Base-by-base conservation (phyloP, 2,888 invertebrate genomes). In the Ctenicera cuprea region DNA sequence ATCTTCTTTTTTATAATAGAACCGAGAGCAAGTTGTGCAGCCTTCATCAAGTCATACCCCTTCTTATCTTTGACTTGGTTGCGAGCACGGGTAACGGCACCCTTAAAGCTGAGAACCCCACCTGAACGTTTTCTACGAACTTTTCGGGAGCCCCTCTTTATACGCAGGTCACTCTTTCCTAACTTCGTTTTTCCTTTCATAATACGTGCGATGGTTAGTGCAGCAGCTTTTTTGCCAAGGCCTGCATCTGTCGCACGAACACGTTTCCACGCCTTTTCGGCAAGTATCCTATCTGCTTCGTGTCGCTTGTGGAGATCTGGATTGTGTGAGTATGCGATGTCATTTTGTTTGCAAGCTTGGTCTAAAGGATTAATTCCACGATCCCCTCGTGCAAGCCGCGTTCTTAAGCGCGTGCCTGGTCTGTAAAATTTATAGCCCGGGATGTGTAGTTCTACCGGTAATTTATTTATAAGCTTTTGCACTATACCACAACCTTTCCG, bases 161-260 rank as follows among this genome's bases (percentile, higher is more conserved):
- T 38, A 9, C 38, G 38, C 73, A 14, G 37, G 18, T 16, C 66
- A 61, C 82, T 82, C 80, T 81, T 80, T 41, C 81, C 82, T 0
- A 82, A 43, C 77, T 80, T 82, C 3, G 75, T 64, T 81, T 85
- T 83, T 5, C 76, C 76, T 74, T 83, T 84, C 83, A 85, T 85
- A 4, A 67, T 62, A 18, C 80, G 80, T 1, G 81, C 76, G 22
- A 85, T 81, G 41, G 78, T 62, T 73, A 75, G 81, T n/a, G 83
- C 79, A n/a, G 80, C 80, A 22, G 82, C 71, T 76, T 81, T 82
- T 81, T 85, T 83, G 8, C 82, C 81, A 30, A 82, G 16, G 30
- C 68, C 78, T 8, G 83, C 75, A 77, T 85, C 82, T 74, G 73
- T 77, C 0, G 84, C 76, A 37, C 83, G 76, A 48, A 82, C 43